Evolutionary conservation across 2,888 invertebrate species (phyloP), one percentile per base, ranked within the genome.

Genomic region (Tipula vernalis): DNA sequence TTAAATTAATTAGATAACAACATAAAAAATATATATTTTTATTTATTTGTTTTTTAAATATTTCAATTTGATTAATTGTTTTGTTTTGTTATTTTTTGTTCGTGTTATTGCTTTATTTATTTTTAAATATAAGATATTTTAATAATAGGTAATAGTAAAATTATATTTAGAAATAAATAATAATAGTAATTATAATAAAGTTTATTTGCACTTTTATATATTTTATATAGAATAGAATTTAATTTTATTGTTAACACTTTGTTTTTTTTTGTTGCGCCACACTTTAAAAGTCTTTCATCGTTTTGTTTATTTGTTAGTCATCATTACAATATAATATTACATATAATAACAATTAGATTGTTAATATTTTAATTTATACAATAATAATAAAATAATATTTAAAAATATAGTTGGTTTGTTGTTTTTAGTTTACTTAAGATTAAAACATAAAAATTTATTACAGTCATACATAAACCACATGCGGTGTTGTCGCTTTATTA

Each of bases 381-480:
- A 28, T 71, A 71, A 28, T 71, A 57, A 51, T 51, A 51, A 28
- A 28, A 28, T 71, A 71, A 71, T 71, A 71, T 71, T 71, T 71
- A 71, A 71, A 71, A 71, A 71, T 71, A 71, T 10, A 71, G 0
- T 28, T 57, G n/a, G 15, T 39, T 57, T 57, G 51, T 57, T 28
- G 28, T 28, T 28, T 51, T 71, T 71, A 12, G 28, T 71, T 71
- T 28, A 71, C 71, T 71, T 71, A 71, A 71, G 12, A 71, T 28
- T 71, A 71, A 28, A 84, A 84, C n/a, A 84, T 84, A 84, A 84
- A 39, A 15, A 84, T 84, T 84, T 84, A 84, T 84, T 84, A 91
- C 89, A 91, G 91, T 92, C 93, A 93, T 90, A 93, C 93, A 89
- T 92, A 92, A 89, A 92, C 92, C 88, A 92, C 92, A 88, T 92